Evolutionary conservation across 2,888 invertebrate genomes (phyloP).

Genomic region (Patella caerulea): DNA sequence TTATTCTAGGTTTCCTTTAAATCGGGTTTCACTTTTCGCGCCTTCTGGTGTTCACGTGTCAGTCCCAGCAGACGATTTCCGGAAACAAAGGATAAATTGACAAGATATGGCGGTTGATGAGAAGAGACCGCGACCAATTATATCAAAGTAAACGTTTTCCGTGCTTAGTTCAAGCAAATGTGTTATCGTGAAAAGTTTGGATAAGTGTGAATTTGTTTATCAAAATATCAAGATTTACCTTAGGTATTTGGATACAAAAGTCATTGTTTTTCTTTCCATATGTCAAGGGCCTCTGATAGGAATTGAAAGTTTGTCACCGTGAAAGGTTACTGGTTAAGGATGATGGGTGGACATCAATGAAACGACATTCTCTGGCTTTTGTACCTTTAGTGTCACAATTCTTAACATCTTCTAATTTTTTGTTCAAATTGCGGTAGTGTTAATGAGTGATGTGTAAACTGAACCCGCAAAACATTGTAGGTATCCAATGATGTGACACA

Average conservation of each 20-base stretch:
- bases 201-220: slow-evolving; percentile 7
- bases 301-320: background rate
- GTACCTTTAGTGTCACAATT: too few species aligned
- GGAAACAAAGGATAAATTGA: slow-evolving; percentile 4
- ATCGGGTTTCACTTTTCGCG: too few species aligned
- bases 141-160: slow-evolving; percentile 6
- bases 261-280: slow-evolving; percentile 13
- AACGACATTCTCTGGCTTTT: too few species aligned
- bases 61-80: background rate
- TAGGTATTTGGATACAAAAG: slow-evolving; percentile 12
- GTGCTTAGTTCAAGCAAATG: slow-evolving; percentile 1
- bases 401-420: too few species aligned
- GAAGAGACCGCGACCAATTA: background rate
- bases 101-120: background rate
- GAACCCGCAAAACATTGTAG: too few species aligned
- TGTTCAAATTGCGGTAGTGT: too few species aligned
- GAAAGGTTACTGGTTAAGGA: background rate
- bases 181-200: background rate
- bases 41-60: background rate
- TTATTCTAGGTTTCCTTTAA: too few species aligned
- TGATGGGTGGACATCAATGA: background rate
- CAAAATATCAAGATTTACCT: slow-evolving; percentile 1
- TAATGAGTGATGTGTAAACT: too few species aligned
- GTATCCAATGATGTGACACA: too few species aligned
- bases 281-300: background rate